Base-by-base conservation (phyloP, 2,888 invertebrate species). In the Dynastes grantii region DNA sequence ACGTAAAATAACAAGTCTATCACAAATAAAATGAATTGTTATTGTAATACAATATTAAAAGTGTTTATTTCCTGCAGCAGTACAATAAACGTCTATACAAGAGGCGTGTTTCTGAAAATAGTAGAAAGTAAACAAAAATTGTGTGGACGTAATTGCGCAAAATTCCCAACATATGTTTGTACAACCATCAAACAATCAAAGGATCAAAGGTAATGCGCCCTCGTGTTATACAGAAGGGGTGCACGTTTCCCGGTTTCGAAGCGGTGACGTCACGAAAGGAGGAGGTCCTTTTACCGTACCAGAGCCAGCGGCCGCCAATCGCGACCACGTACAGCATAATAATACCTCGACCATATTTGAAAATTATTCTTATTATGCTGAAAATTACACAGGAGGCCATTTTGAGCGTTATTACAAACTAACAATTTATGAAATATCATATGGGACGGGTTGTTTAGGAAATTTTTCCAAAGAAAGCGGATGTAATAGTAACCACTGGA, bases 341-440 rank as follows among this genome's bases (percentile, higher is more conserved):
- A 85, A 85, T 84, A 84, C 83, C 84, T 84, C 87, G 84, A 87
- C 88, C 88, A 87, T 88, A 86, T 87, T 87, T 87, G 88, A 87
- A 88, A 88, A 88, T 88, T 87, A 87, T 88, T 87, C 88, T 86
- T 87, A 87, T 88, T 88, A 87, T 86, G 84, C 81, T 83, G 85
- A 86, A 87, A 87, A 87, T 87, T 86, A 86, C 84, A 79, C 78
- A 77, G 83, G 86, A 84, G 81, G 85, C 87, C 87, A 87, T 87
- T 86, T 86, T 87, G 85, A 83, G 84, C 82, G 81, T 80, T 81
- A 79, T 79, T 80, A 79, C 67, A 77, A 67, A 76, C 64, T 76
- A 58, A 71, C 78, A 78, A 80, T 79, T 80, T 79, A 67, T 71
- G 71, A 76, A 79, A 53, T 76, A 78, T 73, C 78, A 79, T 76